phyloP scores from a whole-genome alignment of 1,140 invertebrate genomes.

The Drosophila navojoa region DNA sequence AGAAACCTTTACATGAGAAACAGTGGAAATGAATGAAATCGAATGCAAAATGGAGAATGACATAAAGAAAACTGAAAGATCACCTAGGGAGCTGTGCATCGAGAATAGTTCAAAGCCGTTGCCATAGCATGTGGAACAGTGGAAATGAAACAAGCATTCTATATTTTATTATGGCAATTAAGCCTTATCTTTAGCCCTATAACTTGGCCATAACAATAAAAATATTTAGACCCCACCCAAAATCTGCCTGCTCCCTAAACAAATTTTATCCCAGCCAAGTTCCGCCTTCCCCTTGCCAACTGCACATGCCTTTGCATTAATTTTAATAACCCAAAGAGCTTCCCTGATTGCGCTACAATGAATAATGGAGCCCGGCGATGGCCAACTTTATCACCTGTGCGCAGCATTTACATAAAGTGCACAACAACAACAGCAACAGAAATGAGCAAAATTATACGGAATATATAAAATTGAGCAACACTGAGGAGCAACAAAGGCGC shows the following conservation, averaged over 20 bases:
- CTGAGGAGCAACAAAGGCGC: slow-evolving; percentile 21
- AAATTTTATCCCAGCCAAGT: neutral
- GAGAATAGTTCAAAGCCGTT: too few species aligned
- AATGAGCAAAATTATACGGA: slow-evolving; percentile 12
- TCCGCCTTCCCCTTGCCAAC: neutral
- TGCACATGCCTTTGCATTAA: slow-evolving; percentile 67
- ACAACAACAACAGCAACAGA: slow-evolving; percentile 19
- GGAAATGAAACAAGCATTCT: too few species aligned
- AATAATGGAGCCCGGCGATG: slow-evolving; percentile 58
- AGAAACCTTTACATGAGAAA: too few species aligned
- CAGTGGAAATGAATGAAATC: too few species aligned
- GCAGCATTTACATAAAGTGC: slow-evolving; percentile 69
- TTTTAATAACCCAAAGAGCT: slow-evolving; percentile 46
- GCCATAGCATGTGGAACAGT: too few species aligned
- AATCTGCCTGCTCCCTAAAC: slow-evolving; percentile 5
- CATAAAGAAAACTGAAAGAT: too few species aligned
- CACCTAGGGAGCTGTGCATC: too few species aligned
- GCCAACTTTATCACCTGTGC: slow-evolving; percentile 73
- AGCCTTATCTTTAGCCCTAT: too few species aligned
- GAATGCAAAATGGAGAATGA: too few species aligned
- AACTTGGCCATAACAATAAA: neutral
- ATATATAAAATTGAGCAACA: slow-evolving; percentile 61
- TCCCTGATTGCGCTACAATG: slow-evolving; percentile 63
- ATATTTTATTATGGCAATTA: too few species aligned
- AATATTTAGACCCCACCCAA: neutral